phyloP scores from a whole-genome alignment of 2,113 vertebrate species.

The Cyanoramphus novaezelandiae region DNA sequence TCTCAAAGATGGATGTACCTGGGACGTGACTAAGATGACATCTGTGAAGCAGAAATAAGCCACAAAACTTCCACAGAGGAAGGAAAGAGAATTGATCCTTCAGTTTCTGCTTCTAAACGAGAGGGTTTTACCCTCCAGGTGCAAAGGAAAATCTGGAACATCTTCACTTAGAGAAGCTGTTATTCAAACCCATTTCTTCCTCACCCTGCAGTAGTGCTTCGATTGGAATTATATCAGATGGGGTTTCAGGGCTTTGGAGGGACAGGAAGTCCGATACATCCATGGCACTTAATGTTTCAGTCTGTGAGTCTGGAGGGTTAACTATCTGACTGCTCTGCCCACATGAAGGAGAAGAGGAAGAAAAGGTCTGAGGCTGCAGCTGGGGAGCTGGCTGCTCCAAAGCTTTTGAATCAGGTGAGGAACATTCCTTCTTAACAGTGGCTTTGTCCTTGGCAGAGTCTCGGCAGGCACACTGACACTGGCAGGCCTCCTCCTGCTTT shows the following conservation, averaged over 20 bases:
- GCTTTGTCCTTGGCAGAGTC: conserved; percentile 87
- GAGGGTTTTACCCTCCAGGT: conserved; percentile 57
- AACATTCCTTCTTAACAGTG: conserved; percentile 76
- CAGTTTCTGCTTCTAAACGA: conserved; percentile 63
- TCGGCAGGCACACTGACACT: conserved; percentile 96
- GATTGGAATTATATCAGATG: conserved; percentile 77
- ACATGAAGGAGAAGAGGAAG: conserved; percentile 64
- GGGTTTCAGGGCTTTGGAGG: conserved; percentile 86
- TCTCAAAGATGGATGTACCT: conserved; percentile 76
- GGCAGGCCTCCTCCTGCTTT: conserved; percentile 98
- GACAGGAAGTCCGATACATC: conserved; percentile 91
- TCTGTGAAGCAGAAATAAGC: conserved; percentile 73
- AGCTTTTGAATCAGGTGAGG: conserved; percentile 64
- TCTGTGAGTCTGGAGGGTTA: conserved; percentile 71
- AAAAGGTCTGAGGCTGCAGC: conserved; percentile 73
- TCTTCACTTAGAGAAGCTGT: conserved; percentile 76
- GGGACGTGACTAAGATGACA: conserved; percentile 74
- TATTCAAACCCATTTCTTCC: conserved; percentile 83
- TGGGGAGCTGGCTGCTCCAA: conserved; percentile 60
- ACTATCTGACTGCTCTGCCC: conserved; percentile 66
- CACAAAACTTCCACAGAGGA: conserved; percentile 66
- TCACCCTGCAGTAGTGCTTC: conserved; percentile 91
- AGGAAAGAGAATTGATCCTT: conserved; percentile 65
- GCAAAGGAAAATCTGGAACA: conserved; percentile 52
- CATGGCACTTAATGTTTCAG: conserved; percentile 86